Conservation (phyloP, 2,113 vertebrate genomes). For the Triplophysa tibetana region DNA sequence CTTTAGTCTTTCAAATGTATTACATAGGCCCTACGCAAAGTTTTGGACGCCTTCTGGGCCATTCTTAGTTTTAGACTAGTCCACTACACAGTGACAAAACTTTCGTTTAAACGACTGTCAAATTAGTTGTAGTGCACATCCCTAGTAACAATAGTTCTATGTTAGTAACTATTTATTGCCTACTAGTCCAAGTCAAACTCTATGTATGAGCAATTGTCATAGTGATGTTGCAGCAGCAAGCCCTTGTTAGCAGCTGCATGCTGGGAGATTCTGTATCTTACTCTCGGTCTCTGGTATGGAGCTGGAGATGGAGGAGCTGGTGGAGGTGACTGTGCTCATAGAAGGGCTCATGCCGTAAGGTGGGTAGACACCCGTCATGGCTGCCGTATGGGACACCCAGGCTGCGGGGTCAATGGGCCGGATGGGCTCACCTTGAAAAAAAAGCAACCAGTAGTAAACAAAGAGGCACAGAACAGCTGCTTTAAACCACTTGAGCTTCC, state of each 20-base stretch:
- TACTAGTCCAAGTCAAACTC: too few species aligned
- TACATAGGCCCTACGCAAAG: too few species aligned
- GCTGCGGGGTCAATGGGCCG: slow-evolving; percentile 96
- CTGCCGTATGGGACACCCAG: slow-evolving; percentile 97
- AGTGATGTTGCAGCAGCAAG: too few species aligned
- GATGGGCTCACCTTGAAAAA: slow-evolving; percentile 88
- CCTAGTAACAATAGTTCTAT: too few species aligned
- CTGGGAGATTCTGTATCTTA: slow-evolving; percentile 71
- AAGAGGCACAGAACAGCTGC: not conserved
- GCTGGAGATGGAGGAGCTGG: slow-evolving; percentile 98
- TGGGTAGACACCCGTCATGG: slow-evolving; percentile 96
- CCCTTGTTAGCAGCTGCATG: not conserved
- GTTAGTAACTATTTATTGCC: too few species aligned
- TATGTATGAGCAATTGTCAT: too few species aligned
- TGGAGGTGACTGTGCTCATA: slow-evolving; percentile 98
- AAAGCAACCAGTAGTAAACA: slow-evolving; percentile 48
- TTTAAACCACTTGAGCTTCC: not conserved
- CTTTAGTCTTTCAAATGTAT: too few species aligned
- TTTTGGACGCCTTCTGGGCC: too few species aligned
- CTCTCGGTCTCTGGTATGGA: slow-evolving; percentile 97
- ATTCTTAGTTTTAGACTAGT: too few species aligned
- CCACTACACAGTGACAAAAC: too few species aligned
- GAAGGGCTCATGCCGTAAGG: slow-evolving; percentile 97
- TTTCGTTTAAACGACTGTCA: too few species aligned
- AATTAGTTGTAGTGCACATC: too few species aligned